Conservation (phyloP, 2,113 vertebrate genomes). For the Perca fluviatilis region DNA sequence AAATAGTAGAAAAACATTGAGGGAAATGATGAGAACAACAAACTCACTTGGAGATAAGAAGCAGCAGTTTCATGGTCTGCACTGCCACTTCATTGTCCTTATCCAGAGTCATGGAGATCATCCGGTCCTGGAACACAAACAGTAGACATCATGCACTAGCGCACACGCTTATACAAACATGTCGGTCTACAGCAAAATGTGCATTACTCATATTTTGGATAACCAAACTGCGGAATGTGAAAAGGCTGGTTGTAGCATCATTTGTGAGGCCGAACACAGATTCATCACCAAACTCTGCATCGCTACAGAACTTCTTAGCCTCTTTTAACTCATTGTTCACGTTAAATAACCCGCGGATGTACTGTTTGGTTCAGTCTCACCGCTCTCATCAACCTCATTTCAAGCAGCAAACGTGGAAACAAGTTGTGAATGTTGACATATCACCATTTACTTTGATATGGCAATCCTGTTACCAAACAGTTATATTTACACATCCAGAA, state of each 20-base stretch:
- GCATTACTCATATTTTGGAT: not conserved
- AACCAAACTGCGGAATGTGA: not conserved
- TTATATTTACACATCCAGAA: too few species aligned
- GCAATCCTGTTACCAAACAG: not conserved
- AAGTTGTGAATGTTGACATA: too few species aligned
- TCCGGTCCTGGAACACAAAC: constrained; percentile 86
- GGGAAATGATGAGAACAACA: not conserved
- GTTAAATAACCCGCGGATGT: not conserved
- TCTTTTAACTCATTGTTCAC: not conserved
- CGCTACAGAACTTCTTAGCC: not conserved
- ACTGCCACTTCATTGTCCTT: constrained; percentile 93
- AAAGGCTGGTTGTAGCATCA: not conserved
- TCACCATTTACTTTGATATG: not conserved
- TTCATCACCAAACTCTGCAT: not conserved
- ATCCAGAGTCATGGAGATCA: constrained; percentile 94
- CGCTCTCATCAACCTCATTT: too few species aligned
- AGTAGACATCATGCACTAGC: not conserved
- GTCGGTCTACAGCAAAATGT: not conserved
- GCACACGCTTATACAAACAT: not conserved
- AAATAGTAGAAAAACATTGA: not conserved
- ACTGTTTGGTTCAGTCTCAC: not conserved
- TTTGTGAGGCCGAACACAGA: not conserved
- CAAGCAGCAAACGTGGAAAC: too few species aligned
- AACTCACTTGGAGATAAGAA: constrained; percentile 91
- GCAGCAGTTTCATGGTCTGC: constrained; percentile 91